Evolutionary conservation across 2,797 vertebrate species (phyloP).

Genomic region (Psittacula echo): DNA sequence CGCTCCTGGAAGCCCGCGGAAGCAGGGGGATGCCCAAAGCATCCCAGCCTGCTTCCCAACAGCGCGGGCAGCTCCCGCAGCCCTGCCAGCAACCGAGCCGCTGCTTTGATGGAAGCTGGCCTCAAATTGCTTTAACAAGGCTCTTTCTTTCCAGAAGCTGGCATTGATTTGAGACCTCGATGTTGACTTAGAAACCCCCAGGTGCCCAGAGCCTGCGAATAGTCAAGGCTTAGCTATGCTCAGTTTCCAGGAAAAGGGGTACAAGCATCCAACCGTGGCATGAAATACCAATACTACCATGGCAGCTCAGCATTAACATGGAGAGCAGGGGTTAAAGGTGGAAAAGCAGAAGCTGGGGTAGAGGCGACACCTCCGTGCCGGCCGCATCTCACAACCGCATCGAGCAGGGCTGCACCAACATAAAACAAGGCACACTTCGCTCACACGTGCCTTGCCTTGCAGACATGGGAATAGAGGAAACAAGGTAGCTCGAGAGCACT

Average conservation of each 20-base stretch:
- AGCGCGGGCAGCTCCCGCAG: neutral
- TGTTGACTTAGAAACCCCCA: neutral
- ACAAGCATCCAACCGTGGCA: neutral
- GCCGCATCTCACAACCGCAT: neutral
- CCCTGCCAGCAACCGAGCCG: neutral
- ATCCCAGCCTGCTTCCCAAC: neutral
- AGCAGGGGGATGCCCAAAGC: neutral
- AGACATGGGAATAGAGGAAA: neutral
- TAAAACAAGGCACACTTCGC: neutral
- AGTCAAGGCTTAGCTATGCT: neutral
- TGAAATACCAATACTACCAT: neutral
- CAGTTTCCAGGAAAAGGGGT: neutral
- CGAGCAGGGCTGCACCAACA: neutral
- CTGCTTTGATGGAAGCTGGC: neutral
- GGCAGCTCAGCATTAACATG: neutral
- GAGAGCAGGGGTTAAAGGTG: neutral
- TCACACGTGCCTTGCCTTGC: neutral
- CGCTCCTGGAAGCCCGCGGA: neutral
- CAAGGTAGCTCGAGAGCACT: neutral
- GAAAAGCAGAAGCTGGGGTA: slow-evolving; percentile 20
- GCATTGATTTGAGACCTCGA: neutral
- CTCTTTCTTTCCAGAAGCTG: slow-evolving; percentile 31
- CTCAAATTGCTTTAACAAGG: slow-evolving; percentile 8
- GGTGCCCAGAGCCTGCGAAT: neutral
- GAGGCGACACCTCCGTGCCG: neutral